Evolutionary conservation across 2,113 vertebrate genomes (phyloP), one percentile per base, ranked within the genome.

Genomic region (Pelobates fuscus): DNA sequence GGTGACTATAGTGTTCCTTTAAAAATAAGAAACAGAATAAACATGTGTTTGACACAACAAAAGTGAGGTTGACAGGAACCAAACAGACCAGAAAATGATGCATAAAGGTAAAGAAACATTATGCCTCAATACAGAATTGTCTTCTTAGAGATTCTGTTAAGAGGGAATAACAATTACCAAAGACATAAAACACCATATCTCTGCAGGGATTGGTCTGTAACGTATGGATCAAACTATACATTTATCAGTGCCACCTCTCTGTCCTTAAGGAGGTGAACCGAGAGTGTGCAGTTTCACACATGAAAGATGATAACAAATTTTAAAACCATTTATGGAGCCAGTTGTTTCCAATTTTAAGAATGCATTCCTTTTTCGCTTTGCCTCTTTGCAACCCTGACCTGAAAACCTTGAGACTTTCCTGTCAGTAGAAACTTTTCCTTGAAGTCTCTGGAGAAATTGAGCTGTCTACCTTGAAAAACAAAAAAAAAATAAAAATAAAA

Each of bases 221-320:
- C 29, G 54, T 75, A 55, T 67, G 44, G 63, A 67, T 75, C 54
- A 67, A 59, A 67, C 59, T 67, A 67, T 46, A 67, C 72, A 67
- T 75, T 75, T 49, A 75, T 75, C 72, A 67, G 63, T 67, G 72
- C 58, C 63, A 58, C 3, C 24, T 14, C 58, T 30, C 25, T 46
- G 72, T 75, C 72, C 72, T 75, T 67, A 32, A 67, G 72, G 63
- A 59, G 62, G 43, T 75, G 63, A 75, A 59, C 52, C 46, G 23
- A 7, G 24, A 11, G 25, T n/a, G 54, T 24, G n/a, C 23, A 21
- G 25, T 37, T 65, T 75, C 63, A 67, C 72, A 44, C 72, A 75
- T 75, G 72, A 67, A 60, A 20, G 63, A 43, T 29, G 30, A 37
- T 66, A 74, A 74, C 52, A 58, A 74, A 74, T 66, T 49, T 20